These are phyloP conservation scores for Ennomos quercinarius DNA, from an alignment of 2,888 invertebrate species.

Conservation along the genomic window DNA sequence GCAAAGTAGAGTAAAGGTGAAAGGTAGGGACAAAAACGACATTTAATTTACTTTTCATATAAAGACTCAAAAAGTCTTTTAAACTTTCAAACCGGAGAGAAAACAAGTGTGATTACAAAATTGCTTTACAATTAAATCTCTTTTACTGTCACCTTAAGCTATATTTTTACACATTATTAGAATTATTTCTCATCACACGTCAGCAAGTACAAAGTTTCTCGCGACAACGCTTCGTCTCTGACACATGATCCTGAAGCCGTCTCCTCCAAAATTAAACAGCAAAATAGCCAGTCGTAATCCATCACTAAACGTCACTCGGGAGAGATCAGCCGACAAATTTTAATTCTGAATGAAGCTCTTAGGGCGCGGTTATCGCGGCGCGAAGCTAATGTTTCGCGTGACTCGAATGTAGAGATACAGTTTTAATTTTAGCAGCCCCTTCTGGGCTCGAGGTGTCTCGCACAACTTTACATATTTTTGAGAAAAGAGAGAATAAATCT, in stretches of 20 bases:
- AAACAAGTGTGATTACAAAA: not conserved
- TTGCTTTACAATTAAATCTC: constrained; percentile 12
- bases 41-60: too few species aligned
- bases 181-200: constrained; percentile 5
- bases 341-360: constrained; percentile 81
- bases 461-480: constrained; percentile 81
- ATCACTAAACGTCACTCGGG: constrained; percentile 67
- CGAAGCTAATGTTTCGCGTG: constrained; percentile 83
- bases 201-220: constrained; percentile 15
- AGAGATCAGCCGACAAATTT: constrained; percentile 82
- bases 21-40: too few species aligned
- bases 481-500: constrained; percentile 71
- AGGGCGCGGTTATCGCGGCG: constrained; percentile 78
- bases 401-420: constrained; percentile 81
- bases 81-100: too few species aligned
- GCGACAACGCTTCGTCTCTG: not conserved
- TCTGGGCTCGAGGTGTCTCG: constrained; percentile 61
- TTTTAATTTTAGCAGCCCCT: constrained; percentile 78
- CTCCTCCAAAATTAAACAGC: constrained; percentile 49
- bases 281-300: constrained; percentile 71
- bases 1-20: too few species aligned
- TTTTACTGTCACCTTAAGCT: not conserved
- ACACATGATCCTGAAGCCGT: constrained; percentile 14
- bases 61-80: too few species aligned
- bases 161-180: constrained; percentile 5